phyloP scores from a whole-genome alignment of 1,140 invertebrate species.

The Drosophila nigrodunni region DNA sequence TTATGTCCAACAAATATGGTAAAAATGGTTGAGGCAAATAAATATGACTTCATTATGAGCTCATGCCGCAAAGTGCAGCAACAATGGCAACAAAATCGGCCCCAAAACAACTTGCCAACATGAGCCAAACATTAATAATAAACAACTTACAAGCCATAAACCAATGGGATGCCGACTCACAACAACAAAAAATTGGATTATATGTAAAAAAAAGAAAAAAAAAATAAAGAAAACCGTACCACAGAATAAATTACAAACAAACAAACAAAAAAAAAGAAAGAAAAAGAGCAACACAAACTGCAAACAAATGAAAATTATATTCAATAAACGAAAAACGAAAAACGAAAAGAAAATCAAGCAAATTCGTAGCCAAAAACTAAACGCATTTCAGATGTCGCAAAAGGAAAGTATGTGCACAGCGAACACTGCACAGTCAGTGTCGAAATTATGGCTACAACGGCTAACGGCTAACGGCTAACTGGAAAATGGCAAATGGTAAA shows the following conservation, averaged over 20 bases:
- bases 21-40: constrained; percentile 54
- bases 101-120: constrained; percentile 51
- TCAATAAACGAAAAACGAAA: constrained; percentile 24
- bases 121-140: constrained; percentile 80
- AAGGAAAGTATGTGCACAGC: constrained; percentile 25
- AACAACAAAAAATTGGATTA: constrained; percentile 22
- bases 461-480: constrained; percentile 20
- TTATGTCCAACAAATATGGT: constrained; percentile 66
- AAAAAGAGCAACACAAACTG: constrained; percentile 28
- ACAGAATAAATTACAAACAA: constrained; percentile 66
- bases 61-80: constrained; percentile 72
- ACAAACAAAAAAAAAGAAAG: constrained; percentile 45
- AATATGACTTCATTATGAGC: constrained; percentile 76
- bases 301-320: constrained; percentile 38
- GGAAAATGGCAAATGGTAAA: constrained; percentile 48
- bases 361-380: constrained; percentile 34
- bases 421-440: constrained; percentile 60
- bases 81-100: constrained; percentile 21
- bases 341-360: neutral
- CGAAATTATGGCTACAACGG: constrained; percentile 57
- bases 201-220: constrained; percentile 14
- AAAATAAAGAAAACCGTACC: constrained; percentile 33
- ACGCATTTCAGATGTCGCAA: constrained; percentile 58
- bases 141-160: constrained; percentile 81
- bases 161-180: constrained; percentile 68